Base-by-base conservation (phyloP, 2,797 vertebrate genomes). In the Cossypha dichroa region DNA sequence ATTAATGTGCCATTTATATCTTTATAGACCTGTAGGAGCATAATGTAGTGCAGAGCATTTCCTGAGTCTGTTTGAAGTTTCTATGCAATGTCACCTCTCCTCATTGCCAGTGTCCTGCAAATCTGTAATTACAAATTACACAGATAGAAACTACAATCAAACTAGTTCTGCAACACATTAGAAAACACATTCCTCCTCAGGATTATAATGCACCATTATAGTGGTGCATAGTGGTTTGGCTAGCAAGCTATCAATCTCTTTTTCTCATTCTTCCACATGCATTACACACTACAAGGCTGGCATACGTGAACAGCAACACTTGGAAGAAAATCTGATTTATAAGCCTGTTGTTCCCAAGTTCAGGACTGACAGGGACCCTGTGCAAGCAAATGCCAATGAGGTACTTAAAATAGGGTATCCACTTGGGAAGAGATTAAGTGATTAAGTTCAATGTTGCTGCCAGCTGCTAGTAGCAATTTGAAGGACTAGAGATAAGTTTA, bases 361-460 rank as follows among this genome's bases (percentile, higher is more conserved):
- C 43, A 73, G 85, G 81, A 82, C 79, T 86, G 85, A 86, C 77
- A 80, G 34, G 38, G 82, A 91, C 67, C 80, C 89, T 93, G 82
- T 36, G 68, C 60, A 96, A 96, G 93, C 92, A 96, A 95, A 97
- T 95, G 92, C 87, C 91, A 91, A 33, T 10, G 64, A 79, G 46
- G 56, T 66, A 92, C 92, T 95, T 95, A 96, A 96, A 97, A 96
- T 91, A 96, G 91, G 72, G 52, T 93, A 88, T 72, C 68, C 94
- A 92, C 84, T 91, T 90, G 95, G 90, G 94, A 96, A 74, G 88
- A 95, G 95, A 95, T 95, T 90, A 96, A 94, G 86, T 86, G 85
- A 96, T 93, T 92, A 96, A 88, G 29, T 41, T n/a, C 56, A 64
- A 55, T 67, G 62, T 16, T 73, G 31, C 48, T 93, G 93, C 92